phyloP scores from a whole-genome alignment of 2,888 invertebrate species.

The Eudasyphora cyanicolor region DNA sequence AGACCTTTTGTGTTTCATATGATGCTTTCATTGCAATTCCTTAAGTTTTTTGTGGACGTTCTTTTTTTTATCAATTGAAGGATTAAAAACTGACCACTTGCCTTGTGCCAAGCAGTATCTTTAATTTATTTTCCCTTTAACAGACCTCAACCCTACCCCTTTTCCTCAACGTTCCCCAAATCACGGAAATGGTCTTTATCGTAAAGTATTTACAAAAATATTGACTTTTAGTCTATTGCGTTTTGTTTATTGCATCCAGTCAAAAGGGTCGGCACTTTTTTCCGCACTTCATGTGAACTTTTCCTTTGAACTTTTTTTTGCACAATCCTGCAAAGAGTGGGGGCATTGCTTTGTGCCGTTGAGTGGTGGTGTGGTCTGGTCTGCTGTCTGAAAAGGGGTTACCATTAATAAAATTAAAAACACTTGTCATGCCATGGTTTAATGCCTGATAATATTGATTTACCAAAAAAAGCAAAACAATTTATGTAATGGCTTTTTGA shows the following conservation, averaged over 20 bases:
- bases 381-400: slow-evolving; percentile 33
- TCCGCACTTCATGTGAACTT: slow-evolving; percentile 33
- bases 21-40: slow-evolving; percentile 24
- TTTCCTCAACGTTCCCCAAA: neutral
- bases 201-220: slow-evolving; percentile 59
- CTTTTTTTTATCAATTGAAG: neutral
- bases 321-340: neutral
- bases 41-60: neutral
- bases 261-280: slow-evolving; percentile 18
- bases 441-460: slow-evolving; percentile 63
- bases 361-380: neutral
- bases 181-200: slow-evolving; percentile 27
- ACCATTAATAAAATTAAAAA: slow-evolving; percentile 65
- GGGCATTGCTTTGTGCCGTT: neutral
- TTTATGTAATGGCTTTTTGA: slow-evolving; percentile 59
- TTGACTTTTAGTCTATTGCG: slow-evolving; percentile 60
- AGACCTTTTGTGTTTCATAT: slow-evolving; percentile 44
- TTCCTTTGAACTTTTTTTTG: slow-evolving; percentile 56
- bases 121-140: slow-evolving; percentile 52
- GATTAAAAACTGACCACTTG: slow-evolving; percentile 31
- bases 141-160: neutral
- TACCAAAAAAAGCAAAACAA: slow-evolving; percentile 59
- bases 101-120: slow-evolving; percentile 31
- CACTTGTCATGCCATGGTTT: slow-evolving; percentile 62
- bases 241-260: slow-evolving; percentile 26